Evolutionary conservation across 1,140 invertebrate species (phyloP).

Genomic region (Orchestia grillus): DNA sequence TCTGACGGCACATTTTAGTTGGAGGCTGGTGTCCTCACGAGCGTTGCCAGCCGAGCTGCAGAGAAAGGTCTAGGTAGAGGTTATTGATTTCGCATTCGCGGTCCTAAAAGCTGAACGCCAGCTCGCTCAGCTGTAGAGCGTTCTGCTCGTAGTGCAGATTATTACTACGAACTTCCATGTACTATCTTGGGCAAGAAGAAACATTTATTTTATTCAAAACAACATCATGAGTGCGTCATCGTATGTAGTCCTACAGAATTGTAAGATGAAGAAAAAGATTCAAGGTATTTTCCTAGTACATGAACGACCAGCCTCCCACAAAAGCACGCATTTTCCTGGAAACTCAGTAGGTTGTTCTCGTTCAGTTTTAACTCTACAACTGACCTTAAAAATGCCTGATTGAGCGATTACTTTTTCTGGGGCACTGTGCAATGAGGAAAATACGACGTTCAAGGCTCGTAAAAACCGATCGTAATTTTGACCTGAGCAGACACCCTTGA

Average conservation of each 20-base stretch:
- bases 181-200: background rate
- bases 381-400: background rate
- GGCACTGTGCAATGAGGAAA: background rate
- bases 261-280: background rate
- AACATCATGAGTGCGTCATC: background rate
- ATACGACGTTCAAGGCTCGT: background rate
- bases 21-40: background rate
- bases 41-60: background rate
- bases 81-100: background rate
- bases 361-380: background rate
- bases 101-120: background rate
- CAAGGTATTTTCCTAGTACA: background rate
- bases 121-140: background rate
- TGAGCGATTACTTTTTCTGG: background rate
- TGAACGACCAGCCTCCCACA: no score
- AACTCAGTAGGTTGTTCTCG: no score
- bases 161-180: background rate
- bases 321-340: no score
- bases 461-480: background rate
- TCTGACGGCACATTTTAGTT: background rate
- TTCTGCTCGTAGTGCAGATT: background rate
- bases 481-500: background rate
- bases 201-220: background rate
- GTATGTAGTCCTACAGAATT: background rate
- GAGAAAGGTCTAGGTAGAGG: background rate